A percentile compares a stretch with the other conserved stretches of the same genome.
Conservation (phyloP, 2,113 vertebrate genomes). For the Crocuta crocuta region DNA sequence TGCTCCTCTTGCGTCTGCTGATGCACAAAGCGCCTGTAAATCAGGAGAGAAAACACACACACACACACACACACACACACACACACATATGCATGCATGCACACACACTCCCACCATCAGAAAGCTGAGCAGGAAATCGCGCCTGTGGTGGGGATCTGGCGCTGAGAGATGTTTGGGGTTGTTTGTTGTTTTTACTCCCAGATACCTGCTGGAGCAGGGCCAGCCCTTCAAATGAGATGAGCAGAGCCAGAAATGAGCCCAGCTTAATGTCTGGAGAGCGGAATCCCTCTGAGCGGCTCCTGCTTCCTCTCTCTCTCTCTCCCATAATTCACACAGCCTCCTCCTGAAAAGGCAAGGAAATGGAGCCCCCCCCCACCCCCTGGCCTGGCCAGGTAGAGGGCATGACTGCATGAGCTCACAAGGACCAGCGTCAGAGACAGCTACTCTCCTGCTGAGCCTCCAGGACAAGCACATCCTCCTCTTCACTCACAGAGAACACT, state of each 20-base stretch:
- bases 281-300: not conserved
- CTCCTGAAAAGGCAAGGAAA: not conserved
- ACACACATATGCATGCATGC: not conserved
- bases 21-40: slow-evolving; percentile 52
- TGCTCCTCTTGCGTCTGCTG: not conserved
- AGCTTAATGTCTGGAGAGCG: not conserved
- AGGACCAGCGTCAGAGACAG: not conserved
- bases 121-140: slow-evolving; percentile 37
- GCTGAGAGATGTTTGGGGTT: slow-evolving; percentile 11
- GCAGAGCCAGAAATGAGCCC: not conserved
- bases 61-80: too few relatives aligned
- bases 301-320: slow-evolving; percentile 4
- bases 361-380: not conserved
- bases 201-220: not conserved
- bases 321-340: not conserved
- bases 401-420: not conserved
- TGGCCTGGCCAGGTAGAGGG: not conserved
- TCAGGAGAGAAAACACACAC: not conserved
- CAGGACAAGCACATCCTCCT: not conserved
- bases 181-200: slow-evolving; percentile 38
- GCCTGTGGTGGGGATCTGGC: not conserved
- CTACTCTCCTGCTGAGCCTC: not conserved
- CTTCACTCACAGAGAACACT: not conserved
- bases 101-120: not conserved
- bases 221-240: not conserved